Percentiles rank a stretch among this genome's conserved stretches.
phyloP scores from a whole-genome alignment of 2,888 invertebrate species.

The Gari tellinella region DNA sequence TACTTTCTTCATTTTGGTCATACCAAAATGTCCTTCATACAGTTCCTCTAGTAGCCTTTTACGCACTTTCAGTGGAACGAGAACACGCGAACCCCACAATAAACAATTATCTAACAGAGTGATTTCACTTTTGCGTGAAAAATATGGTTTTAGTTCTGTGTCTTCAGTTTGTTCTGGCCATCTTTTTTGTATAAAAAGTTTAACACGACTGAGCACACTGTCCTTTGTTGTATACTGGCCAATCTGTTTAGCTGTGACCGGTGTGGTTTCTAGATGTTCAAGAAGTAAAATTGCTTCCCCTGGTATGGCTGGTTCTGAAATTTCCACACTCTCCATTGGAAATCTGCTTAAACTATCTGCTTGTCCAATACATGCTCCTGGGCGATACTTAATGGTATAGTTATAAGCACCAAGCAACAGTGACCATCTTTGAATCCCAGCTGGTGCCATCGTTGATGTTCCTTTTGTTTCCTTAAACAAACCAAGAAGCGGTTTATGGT shows the following conservation, averaged over 20 bases:
- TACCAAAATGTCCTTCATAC: constrained; percentile 58
- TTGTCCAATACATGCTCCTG: constrained; percentile 15
- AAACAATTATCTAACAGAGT: not conserved
- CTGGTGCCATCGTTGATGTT: constrained; percentile 11
- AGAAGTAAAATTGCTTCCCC: constrained; percentile 3
- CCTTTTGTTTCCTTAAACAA: constrained; percentile 18
- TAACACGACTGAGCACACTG: not conserved
- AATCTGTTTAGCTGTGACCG: constrained; percentile 4
- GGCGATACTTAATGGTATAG: constrained; percentile 3
- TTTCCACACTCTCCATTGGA: constrained; percentile 7
- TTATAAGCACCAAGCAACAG: constrained; percentile 13
- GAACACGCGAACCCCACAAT: constrained; percentile 3
- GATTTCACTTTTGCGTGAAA: not conserved
- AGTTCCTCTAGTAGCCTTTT: constrained; percentile 1
- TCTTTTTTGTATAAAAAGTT: not conserved
- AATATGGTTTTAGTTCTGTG: constrained; percentile 2
- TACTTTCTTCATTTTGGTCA: constrained; percentile 57
- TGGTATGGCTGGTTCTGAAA: constrained; percentile 7
- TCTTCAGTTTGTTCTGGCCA: not conserved
- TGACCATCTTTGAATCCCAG: constrained; percentile 11
- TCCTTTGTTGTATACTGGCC: constrained; percentile 1
- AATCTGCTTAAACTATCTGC: constrained; percentile 16
- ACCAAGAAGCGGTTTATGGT: constrained; percentile 37
- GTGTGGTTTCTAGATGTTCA: not conserved
- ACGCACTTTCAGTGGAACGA: not conserved